phyloP scores from a whole-genome alignment of 2,113 vertebrate genomes.

The Stigmatopora argus region DNA sequence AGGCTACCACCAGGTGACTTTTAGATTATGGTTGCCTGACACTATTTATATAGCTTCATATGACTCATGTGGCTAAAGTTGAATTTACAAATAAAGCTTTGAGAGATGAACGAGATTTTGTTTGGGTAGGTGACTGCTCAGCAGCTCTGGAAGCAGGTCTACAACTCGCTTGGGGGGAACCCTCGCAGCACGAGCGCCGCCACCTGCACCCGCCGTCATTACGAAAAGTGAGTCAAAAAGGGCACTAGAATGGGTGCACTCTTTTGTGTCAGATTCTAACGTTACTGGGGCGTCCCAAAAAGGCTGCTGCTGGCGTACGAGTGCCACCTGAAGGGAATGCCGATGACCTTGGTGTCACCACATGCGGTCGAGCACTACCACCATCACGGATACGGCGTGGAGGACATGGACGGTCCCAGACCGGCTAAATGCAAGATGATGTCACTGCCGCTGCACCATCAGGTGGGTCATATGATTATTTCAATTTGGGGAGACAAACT shows the following conservation, averaged over 20 bases:
- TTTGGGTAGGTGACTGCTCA: conserved; percentile 67
- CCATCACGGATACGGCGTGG: conserved; percentile 17
- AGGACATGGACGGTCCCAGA: conserved; percentile 35
- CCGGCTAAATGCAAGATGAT: conserved; percentile 40
- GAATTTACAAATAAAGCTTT: background rate
- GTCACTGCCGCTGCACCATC: conserved; percentile 27
- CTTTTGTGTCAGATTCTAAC: background rate
- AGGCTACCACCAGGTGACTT: conserved; percentile 71
- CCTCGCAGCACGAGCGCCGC: conserved; percentile 76
- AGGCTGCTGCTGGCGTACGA: conserved; percentile 71
- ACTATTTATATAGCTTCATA: no score
- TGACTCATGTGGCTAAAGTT: no score
- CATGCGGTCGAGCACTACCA: conserved; percentile 44
- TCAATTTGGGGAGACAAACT: background rate
- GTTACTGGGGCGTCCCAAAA: background rate
- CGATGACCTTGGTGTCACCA: conserved; percentile 32
- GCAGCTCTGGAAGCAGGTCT: conserved; percentile 76
- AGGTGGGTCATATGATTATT: conserved; percentile 39
- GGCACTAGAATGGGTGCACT: background rate
- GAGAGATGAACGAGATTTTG: background rate
- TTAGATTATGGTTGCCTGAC: no score
- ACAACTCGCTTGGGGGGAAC: conserved; percentile 74
- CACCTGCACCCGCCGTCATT: conserved; percentile 76
- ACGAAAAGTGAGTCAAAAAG: conserved; percentile 66
- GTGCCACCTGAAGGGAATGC: conserved; percentile 61